Base-by-base conservation (phyloP, 2,888 invertebrate genomes). In the Clepsis dumicolana region DNA sequence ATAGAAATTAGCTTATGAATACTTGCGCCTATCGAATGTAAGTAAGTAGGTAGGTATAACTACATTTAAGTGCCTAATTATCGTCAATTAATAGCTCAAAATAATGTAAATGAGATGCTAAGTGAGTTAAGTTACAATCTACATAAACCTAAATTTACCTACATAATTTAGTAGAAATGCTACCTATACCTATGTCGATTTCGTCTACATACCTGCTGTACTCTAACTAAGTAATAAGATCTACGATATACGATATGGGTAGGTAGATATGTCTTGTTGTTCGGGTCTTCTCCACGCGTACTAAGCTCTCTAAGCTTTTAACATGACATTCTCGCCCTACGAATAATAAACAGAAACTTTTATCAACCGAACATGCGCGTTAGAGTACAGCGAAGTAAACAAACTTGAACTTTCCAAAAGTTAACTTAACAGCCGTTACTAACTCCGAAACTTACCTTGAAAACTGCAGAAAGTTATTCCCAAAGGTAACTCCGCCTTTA, bases 341-440 rank as follows among this genome's bases (percentile, higher is more conserved):
- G 50, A 59, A 52, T 67, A 70, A 52, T 65, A 66, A 75, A 73
- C 73, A 75, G 74, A 77, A 80, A 80, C 74, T 81, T 79, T 73
- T 71, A 64, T 73, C 57, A 70, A 78, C 75, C 75, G 88, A 83
- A 84, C 93, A 93, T 93, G 93, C 93, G 93, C 93, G 81, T 76
- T 88, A 79, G 77, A 77, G 77, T 73, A 75, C 80, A 77, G 62
- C 69, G 79, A 87, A 82, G 91, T 92, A 91, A 91, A 93, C 90
- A 92, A 91, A 91, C 82, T 78, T 75, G 72, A 80, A 86, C 82
- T 86, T 84, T 74, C 71, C 70, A 75, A 86, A 91, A 91, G 78
- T 88, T 90, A 81, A 74, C 62, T 25, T 77, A 77, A 78, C 75
- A 75, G 73, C 64, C 62, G 60, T 71, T 57, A 70, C 72, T 71